phyloP scores from a whole-genome alignment of 2,113 vertebrate genomes.

The Indri indri region DNA sequence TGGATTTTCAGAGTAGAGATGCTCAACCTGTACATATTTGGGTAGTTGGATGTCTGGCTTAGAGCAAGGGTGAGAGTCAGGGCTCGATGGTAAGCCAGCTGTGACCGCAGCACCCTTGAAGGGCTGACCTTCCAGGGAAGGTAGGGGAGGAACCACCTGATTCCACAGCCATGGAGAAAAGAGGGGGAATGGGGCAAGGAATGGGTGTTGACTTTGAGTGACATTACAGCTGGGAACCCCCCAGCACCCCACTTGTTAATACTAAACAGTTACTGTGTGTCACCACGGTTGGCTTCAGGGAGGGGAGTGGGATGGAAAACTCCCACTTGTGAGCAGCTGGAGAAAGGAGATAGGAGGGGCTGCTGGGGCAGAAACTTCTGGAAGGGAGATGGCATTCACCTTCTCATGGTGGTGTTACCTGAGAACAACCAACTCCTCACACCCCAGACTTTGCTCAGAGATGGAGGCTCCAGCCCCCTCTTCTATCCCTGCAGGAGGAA shows the following conservation, averaged over 20 bases:
- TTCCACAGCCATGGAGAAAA: neutral
- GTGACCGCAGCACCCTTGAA: accelerated
- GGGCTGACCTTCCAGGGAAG: neutral
- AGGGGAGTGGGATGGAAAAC: neutral
- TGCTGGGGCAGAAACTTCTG: neutral
- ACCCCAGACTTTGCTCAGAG: neutral
- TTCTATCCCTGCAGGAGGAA: neutral
- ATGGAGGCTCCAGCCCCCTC: neutral
- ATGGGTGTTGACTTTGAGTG: neutral
- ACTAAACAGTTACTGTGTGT: neutral
- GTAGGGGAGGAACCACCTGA: too few species aligned
- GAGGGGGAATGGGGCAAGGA: accelerated
- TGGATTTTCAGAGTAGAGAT: neutral
- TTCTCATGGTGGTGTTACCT: neutral
- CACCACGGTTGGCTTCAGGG: neutral
- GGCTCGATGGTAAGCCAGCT: neutral
- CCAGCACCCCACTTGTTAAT: neutral
- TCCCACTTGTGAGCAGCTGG: neutral
- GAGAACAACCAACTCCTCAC: neutral
- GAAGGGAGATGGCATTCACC: neutral
- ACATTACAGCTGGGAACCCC: neutral
- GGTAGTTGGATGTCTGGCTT: neutral
- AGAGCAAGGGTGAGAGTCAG: neutral
- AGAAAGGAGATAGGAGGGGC: neutral
- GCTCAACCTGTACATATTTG: neutral